Evolutionary conservation across 2,113 vertebrate genomes (phyloP).

Genomic region (Plecturocebus donacophilus): DNA sequence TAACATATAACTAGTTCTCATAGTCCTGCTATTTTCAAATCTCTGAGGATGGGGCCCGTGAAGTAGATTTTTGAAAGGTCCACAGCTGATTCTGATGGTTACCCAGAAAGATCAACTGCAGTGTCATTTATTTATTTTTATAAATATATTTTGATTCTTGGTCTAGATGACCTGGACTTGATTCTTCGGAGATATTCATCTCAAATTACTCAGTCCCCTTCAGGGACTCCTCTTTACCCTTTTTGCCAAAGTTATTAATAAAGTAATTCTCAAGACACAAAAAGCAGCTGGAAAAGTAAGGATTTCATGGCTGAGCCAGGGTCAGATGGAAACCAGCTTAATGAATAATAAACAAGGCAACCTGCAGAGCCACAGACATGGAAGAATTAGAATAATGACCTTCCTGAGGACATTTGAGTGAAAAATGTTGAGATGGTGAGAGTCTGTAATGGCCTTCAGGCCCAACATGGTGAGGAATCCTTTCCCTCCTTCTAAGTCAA

Average conservation of each 20-base stretch:
- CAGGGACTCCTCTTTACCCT: neutral
- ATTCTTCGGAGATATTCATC: neutral
- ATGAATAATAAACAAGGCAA: constrained; percentile 78
- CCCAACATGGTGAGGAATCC: constrained; percentile 67
- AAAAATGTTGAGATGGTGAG: constrained; percentile 69
- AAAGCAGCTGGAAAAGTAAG: constrained; percentile 22
- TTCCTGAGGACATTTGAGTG: constrained; percentile 78
- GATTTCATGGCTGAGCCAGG: constrained; percentile 60
- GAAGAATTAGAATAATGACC: constrained; percentile 81
- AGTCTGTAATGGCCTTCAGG: constrained; percentile 60
- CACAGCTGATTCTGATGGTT: neutral
- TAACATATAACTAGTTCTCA: neutral
- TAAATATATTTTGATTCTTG: constrained; percentile 41
- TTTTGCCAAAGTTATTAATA: constrained; percentile 20
- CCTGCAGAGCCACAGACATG: constrained; percentile 60
- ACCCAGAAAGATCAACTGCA: neutral
- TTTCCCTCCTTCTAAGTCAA: constrained; percentile 31
- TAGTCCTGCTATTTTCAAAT: neutral
- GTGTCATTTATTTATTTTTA: neutral
- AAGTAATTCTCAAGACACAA: constrained; percentile 32
- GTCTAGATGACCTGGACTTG: neutral
- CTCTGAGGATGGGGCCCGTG: neutral
- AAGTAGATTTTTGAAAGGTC: neutral
- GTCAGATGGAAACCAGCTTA: constrained; percentile 43
- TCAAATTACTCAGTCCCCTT: constrained; percentile 24